Base-by-base conservation (phyloP, 1,140 invertebrate species). In the Hyles euphorbiae region DNA sequence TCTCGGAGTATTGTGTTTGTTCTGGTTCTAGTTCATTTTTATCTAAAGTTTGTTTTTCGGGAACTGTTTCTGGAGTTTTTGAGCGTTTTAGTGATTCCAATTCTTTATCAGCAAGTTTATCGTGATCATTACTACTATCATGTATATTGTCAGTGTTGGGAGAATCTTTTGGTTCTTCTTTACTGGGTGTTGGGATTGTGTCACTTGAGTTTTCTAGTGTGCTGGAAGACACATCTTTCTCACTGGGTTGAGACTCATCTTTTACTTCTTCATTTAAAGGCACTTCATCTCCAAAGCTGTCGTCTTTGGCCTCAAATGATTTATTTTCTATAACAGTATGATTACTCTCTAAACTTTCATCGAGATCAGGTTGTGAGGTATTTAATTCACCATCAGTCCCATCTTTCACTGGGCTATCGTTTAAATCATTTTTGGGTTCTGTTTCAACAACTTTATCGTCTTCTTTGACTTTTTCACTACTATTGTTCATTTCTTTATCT, bases 291-390 rank as follows among this genome's bases (percentile, higher is more conserved):
- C 58, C 68, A 44, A 68, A 59, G 3, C 53, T 60, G 11, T 72
- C 67, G 51, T 58, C 59, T 44, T 72, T 76, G 11, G 61, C 61
- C 50, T 77, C 72, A 60, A 74, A 74, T 34, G 74, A 79, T 48
- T 78, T 75, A 55, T 86, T 85, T 58, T 84, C 82, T 61, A 80
- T 74, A 7, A 85, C 79, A 5, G 81, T 85, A 60, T 83, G 64
- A 11, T 60, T 75, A 58, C 81, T 86, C 33, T 77, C 75, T 33
- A 77, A 47, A 54, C 82, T 84, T 62, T 79, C 76, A 55, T 83
- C 64, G 11, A 83, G 69, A 58, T 84, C 83, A 10, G 56, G 55
- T 48, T 71, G 70, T 57, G 77, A 72, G 3, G 77, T 69, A 43
- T 81, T 65, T 47, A 76, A 22, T 54, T 68, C 67, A 45, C 36